Percentiles rank a stretch among this genome's conserved stretches.
phyloP scores from a whole-genome alignment of 92 coral and sea anemone genomes.

The Porites cylindrica region DNA sequence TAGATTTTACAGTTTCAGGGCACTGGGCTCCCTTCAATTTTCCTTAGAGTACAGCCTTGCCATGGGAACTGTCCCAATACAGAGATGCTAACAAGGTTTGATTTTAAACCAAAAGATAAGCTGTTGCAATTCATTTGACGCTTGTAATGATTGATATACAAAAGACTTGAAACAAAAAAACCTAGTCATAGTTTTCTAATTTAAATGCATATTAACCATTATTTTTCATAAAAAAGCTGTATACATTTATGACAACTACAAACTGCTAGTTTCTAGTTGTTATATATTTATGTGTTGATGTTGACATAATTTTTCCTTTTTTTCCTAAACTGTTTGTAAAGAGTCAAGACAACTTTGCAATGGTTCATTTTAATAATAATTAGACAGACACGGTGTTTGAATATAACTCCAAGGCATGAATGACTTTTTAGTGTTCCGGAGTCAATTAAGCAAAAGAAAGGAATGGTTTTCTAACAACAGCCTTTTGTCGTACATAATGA shows the following conservation, averaged over 20 bases:
- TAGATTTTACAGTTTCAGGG: no score
- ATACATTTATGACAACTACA: neutral
- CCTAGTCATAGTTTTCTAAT: neutral
- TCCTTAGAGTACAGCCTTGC: no score
- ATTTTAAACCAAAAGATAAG: neutral
- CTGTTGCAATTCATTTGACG: neutral
- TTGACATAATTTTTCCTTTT: no score
- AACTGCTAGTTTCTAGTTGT: neutral
- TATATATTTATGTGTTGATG: no score
- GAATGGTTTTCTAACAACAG: neutral
- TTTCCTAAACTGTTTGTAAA: neutral
- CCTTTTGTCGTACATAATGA: neutral
- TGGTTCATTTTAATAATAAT: neutral
- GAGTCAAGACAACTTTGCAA: neutral
- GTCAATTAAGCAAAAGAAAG: neutral
- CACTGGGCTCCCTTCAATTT: no score
- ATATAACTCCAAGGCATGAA: neutral
- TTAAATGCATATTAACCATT: slow-evolving; percentile 12
- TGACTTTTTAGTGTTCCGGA: neutral
- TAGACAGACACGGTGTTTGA: neutral
- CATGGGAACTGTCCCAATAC: no score
- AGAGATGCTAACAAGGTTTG: no score
- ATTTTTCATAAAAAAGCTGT: neutral
- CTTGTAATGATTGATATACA: neutral
- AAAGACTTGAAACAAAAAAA: neutral